Evolutionary conservation across 2,888 invertebrate species (phyloP).

Genomic region (Xanthorhoe spadicearia): DNA sequence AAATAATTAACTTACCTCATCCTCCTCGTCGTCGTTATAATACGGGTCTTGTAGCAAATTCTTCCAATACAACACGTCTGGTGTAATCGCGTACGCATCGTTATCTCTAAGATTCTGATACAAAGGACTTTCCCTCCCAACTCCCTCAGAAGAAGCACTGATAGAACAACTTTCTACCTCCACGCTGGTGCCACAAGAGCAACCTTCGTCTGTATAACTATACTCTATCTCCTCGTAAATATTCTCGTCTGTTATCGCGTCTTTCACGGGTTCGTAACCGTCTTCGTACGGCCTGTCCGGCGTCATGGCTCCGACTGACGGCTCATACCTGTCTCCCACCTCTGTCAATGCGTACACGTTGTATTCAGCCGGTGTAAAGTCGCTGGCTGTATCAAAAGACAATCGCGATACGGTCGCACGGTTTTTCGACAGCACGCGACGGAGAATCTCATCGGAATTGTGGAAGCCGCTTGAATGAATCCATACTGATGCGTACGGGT

Average conservation of each 20-base stretch:
- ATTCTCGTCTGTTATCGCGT: conserved; percentile 77
- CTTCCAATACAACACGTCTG: conserved; percentile 84
- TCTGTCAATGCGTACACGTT: conserved; percentile 73
- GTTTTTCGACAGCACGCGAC: conserved; percentile 66
- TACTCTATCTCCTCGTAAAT: conserved; percentile 81
- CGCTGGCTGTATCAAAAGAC: conserved; percentile 74
- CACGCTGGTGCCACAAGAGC: conserved; percentile 77
- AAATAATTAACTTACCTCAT: conserved; percentile 70
- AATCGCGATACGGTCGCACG: conserved; percentile 71
- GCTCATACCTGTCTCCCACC: conserved; percentile 78
- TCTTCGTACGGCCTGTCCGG: conserved; percentile 76
- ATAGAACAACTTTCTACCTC: conserved; percentile 79
- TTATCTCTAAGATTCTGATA: conserved; percentile 79
- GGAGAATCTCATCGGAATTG: conserved; percentile 74
- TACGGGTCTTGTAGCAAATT: conserved; percentile 76
- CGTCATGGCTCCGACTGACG: conserved; percentile 76
- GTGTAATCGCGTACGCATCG: conserved; percentile 76
- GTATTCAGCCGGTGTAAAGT: conserved; percentile 68
- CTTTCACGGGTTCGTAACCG: conserved; percentile 78
- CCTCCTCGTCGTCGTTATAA: conserved; percentile 84
- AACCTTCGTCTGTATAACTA: conserved; percentile 77
- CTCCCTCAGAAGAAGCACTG: conserved; percentile 77
- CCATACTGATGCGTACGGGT: conserved; percentile 76
- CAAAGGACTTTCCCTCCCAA: conserved; percentile 75
- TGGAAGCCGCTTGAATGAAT: conserved; percentile 77